A percentile compares a stretch with the other conserved stretches of the same genome.
phyloP scores from a whole-genome alignment of 2,888 invertebrate species.

The Morpho achilles region DNA sequence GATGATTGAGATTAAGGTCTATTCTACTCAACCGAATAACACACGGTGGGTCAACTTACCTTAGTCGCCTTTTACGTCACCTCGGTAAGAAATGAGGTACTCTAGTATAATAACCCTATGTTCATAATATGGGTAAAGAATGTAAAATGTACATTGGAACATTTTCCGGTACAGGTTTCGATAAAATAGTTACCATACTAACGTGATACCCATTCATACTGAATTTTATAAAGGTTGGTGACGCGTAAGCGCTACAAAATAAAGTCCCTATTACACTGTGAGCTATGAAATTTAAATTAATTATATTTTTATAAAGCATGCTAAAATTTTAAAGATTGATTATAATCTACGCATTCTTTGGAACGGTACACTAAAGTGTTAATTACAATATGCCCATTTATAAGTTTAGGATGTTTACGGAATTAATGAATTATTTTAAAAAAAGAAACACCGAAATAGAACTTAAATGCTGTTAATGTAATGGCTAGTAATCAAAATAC shows the following conservation, averaged over 20 bases:
- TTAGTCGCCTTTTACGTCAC: too few relatives aligned
- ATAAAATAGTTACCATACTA: constrained; percentile 3
- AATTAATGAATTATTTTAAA: too few relatives aligned
- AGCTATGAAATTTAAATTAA: constrained; percentile 18
- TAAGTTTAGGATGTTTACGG: neutral
- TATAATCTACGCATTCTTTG: constrained; percentile 1
- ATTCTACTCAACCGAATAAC: too few relatives aligned
- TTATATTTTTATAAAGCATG: neutral
- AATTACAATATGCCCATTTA: constrained; percentile 1
- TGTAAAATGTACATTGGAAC: neutral
- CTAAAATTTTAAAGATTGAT: constrained; percentile 1
- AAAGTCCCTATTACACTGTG: constrained; percentile 19
- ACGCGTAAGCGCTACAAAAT: constrained; percentile 6
- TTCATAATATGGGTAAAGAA: neutral
- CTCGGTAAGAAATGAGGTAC: too few relatives aligned
- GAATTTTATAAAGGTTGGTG: constrained; percentile 5
- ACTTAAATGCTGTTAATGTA: too few relatives aligned
- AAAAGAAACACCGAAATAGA: too few relatives aligned
- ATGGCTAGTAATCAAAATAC: too few relatives aligned
- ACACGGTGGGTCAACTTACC: too few relatives aligned
- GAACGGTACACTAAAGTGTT: constrained; percentile 1
- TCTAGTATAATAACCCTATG: neutral
- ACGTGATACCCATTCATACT: constrained; percentile 8
- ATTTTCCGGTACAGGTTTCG: constrained; percentile 3
- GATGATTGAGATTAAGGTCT: too few relatives aligned